These are phyloP conservation scores for Ormyrus thymus DNA, from an alignment of 2,888 invertebrate genomes.

Conservation along the genomic window DNA sequence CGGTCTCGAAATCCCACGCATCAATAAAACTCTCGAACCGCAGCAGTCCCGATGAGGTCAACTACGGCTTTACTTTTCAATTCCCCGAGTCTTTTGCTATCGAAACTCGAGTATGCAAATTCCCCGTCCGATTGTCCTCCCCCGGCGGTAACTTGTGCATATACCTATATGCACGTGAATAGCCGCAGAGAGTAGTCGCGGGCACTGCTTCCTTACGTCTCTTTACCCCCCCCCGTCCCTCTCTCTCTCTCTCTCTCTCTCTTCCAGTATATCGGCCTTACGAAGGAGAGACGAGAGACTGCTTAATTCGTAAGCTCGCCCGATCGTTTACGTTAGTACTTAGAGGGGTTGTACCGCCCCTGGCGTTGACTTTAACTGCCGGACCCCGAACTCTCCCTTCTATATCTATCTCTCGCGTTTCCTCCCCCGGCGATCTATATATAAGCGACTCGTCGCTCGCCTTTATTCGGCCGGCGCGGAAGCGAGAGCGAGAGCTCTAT, in stretches of 20 bases:
- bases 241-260: neutral
- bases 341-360: slow-evolving; percentile 63
- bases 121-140: neutral
- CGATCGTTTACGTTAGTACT: slow-evolving; percentile 70
- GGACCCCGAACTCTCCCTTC: slow-evolving; percentile 61
- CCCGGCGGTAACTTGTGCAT: neutral
- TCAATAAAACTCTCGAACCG: neutral
- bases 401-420: slow-evolving; percentile 8
- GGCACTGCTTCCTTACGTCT: neutral
- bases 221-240: neutral
- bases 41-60: neutral
- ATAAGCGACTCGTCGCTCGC: slow-evolving; percentile 18
- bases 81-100: neutral
- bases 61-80: slow-evolving; percentile 17
- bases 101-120: slow-evolving; percentile 2
- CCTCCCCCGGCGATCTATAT: slow-evolving; percentile 7
- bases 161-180: neutral
- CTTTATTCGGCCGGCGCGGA: slow-evolving; percentile 14
- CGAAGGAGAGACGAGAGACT: slow-evolving; percentile 40
- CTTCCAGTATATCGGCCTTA: neutral
- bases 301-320: slow-evolving; percentile 68
- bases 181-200: neutral
- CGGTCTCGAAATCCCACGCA: neutral
- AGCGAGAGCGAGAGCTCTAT: slow-evolving; percentile 55
- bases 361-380: slow-evolving; percentile 71